Evolutionary conservation across 2,888 invertebrate genomes (phyloP), one percentile per base, ranked within the genome.

Genomic region (Palloptera scutellata): DNA sequence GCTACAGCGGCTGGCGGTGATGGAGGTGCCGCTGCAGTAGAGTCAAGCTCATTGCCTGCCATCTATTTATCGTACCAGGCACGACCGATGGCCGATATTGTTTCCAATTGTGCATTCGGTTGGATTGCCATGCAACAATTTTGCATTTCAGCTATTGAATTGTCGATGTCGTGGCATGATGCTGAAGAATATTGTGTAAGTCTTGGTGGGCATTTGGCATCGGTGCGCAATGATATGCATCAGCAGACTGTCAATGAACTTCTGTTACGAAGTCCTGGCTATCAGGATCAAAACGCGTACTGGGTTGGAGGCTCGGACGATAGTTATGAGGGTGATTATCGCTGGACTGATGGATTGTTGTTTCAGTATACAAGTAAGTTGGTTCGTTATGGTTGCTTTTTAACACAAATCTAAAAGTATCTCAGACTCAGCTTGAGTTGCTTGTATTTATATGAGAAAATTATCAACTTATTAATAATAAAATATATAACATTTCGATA

Each of bases 271-370:
- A 90, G 92, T 75, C 91, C 91, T 15, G 90, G 89, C 3, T 89
- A 90, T 73, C 87, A 88, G 40, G 90, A 91, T 64, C 88, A 90
- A 72, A 89, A 90, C 78, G 89, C 91, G 12, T 92, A 91, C 84
- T 94, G 94, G 94, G 90, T 94, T 54, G 93, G 94, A 42, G 93
- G 92, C 1, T 91, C 92, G 0, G 93, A 94, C 79, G 87, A 88
- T 72, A 88, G 88, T 54, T 90, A 91, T 76, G 94, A 94, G 81
- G 92, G 92, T 43, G 91, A 92, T 82, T 94, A 92, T 85, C 89
- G 90, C 65, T 94, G 94, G 94, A 88, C 91, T 0, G 91, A 92
- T 78, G 91, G 91, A 48, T 86, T 90, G 64, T 89, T 90, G 12
- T 92, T 93, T 83, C 88, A 89, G 51, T 93, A 90, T 77, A 88